Conservation (phyloP, 2,113 vertebrate genomes). For the Trachemys scripta region DNA sequence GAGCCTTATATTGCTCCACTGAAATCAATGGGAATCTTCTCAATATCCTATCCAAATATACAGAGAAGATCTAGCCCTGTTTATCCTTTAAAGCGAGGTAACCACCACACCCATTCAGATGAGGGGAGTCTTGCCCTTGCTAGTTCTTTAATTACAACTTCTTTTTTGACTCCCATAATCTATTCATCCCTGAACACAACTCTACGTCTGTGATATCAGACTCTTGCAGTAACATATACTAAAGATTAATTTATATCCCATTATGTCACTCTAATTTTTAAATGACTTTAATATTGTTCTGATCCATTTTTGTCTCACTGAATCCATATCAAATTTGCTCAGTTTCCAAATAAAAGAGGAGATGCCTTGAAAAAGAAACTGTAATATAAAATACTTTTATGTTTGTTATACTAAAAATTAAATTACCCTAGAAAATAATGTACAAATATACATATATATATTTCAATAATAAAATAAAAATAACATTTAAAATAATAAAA, state of each 20-base stretch:
- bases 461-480: not conserved
- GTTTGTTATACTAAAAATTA: not conserved
- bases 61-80: not conserved
- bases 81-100: not conserved
- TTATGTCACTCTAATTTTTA: not conserved
- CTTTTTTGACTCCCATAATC: not conserved
- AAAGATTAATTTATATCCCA: not conserved
- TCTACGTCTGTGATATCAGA: not conserved
- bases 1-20: not conserved
- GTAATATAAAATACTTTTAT: not conserved
- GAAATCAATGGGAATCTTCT: not conserved
- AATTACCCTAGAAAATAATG: not conserved
- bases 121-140: not conserved
- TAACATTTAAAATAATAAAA: not conserved
- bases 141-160: not conserved
- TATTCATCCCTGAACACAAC: not conserved
- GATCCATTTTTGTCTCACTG: fast-evolving
- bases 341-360: not conserved
- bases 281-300: not conserved
- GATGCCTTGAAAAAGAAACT: not conserved
- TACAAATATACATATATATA: not conserved
- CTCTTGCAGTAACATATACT: not conserved
- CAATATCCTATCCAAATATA: not conserved
- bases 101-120: not conserved
- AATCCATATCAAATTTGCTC: not conserved